Percentiles rank a stretch among this genome's conserved stretches.
Evolutionary conservation across 2,113 vertebrate genomes (phyloP).

Genomic region (Brachirus orientalis): DNA sequence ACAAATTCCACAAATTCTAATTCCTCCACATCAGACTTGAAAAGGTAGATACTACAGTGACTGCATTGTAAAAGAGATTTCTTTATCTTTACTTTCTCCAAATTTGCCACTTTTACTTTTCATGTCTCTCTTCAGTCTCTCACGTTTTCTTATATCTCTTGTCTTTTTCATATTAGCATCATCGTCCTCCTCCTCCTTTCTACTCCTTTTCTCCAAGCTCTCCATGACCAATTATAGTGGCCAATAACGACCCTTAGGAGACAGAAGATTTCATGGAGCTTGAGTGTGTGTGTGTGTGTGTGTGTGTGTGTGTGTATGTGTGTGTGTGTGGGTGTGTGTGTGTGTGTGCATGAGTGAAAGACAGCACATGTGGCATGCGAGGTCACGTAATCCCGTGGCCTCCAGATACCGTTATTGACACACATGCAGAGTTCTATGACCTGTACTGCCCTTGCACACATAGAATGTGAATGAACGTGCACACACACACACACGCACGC

Average conservation of each 20-base stretch:
- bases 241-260: constrained; percentile 56
- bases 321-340: constrained; percentile 19
- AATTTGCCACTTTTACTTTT: background rate
- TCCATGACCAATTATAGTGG: constrained; percentile 46
- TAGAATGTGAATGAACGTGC: too few relatives aligned
- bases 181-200: background rate
- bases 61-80: background rate
- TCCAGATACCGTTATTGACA: constrained; percentile 65
- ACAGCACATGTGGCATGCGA: constrained; percentile 67
- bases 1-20: constrained; percentile 3
- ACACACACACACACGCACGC: constrained; percentile 8
- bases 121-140: background rate
- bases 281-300: constrained; percentile 37
- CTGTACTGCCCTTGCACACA: constrained; percentile 40
- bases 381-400: constrained; percentile 66
- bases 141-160: background rate
- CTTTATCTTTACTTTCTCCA: constrained; percentile 3
- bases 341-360: constrained; percentile 16
- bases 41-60: background rate
- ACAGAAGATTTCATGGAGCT: constrained; percentile 63
- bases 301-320: constrained; percentile 9
- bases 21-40: constrained; percentile 4
- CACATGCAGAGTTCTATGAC: constrained; percentile 44
- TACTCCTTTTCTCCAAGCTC: constrained; percentile 8
- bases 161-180: background rate